Conservation (phyloP, 1,140 invertebrate genomes). For the Zaprionus kolodkinae region DNA sequence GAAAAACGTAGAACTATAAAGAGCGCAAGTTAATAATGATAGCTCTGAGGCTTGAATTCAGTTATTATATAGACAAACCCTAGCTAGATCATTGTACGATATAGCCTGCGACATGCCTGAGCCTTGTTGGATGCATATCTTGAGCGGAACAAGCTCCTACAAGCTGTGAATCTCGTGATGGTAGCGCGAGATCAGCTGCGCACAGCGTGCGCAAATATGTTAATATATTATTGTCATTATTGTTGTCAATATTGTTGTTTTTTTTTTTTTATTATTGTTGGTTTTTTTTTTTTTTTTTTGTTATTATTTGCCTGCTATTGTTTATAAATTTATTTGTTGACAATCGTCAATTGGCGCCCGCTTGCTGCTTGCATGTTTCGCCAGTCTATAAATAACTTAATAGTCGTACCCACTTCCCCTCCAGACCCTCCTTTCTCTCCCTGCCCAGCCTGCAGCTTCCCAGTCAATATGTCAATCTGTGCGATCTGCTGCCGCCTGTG, state of each 20-base stretch:
- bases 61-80: slow-evolving; percentile 29
- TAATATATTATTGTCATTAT: slow-evolving; percentile 30
- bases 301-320: slow-evolving; percentile 32
- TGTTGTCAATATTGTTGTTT: slow-evolving; percentile 21
- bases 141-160: not conserved
- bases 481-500: slow-evolving; percentile 1
- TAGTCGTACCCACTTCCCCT: slow-evolving; percentile 15
- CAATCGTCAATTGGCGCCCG: slow-evolving; percentile 69
- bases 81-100: not conserved
- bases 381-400: slow-evolving; percentile 67
- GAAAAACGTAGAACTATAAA: not conserved
- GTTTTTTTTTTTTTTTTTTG: slow-evolving; percentile 16
- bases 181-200: slow-evolving; percentile 20
- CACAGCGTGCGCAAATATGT: slow-evolving; percentile 35
- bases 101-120: not conserved
- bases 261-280: slow-evolving; percentile 20
- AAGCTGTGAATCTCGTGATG: not conserved
- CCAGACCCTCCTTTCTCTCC: too few relatives aligned
- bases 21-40: not conserved
- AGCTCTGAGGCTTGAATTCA: not conserved
- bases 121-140: slow-evolving; percentile 8
- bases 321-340: slow-evolving; percentile 70
- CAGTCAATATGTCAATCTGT: slow-evolving; percentile 50
- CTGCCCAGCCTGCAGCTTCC: not conserved
- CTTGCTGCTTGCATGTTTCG: slow-evolving; percentile 57